Evolutionary conservation across 2,888 invertebrate genomes (phyloP), one percentile per base, ranked within the genome.

Genomic region (Euzophera pinguis): DNA sequence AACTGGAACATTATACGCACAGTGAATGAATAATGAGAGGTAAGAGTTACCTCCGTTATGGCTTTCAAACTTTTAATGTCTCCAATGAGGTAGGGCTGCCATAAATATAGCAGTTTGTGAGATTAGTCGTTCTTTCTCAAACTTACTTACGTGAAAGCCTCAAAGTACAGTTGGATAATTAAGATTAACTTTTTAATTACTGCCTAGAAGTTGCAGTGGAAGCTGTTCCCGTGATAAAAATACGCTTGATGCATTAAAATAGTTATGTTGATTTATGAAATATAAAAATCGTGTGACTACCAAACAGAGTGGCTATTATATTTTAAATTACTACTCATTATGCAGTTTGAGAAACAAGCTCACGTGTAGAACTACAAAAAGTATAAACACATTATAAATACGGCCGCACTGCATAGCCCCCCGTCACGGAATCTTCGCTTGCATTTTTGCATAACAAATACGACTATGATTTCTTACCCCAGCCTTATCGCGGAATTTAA

Each of bases 11-110:
- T 82, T 84, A 86, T 84, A 88, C 90, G 89, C 81, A 79, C 75
- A 73, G 75, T 74, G 89, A 89, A 90, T 90, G 81, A 86, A 82
- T 84, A 88, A 87, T 87, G 82, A 85, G 78, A 73, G 75, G 81
- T 74, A 73, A 76, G 81, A 81, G 76, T 78, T 80, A 73, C 76
- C 75, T 70, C 73, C 73, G 76, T 83, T 84, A 84, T 81, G 76
- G 77, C 78, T 81, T 73, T 67, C 75, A 79, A 88, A 86, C 83
- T 90, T 88, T 88, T 85, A 88, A 87, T 86, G 87, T 81, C 79
- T 77, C 82, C 81, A 87, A 88, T 87, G 86, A 85, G 78, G 84
- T 83, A 83, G 77, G 69, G 79, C 73, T 66, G 59, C 69, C 81
- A 79, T 86, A 85, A 86, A 85, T 81, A 83, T 78, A 73, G 72